phyloP scores from a whole-genome alignment of 2,888 invertebrate genomes.

The Cataglyphis livida region DNA sequence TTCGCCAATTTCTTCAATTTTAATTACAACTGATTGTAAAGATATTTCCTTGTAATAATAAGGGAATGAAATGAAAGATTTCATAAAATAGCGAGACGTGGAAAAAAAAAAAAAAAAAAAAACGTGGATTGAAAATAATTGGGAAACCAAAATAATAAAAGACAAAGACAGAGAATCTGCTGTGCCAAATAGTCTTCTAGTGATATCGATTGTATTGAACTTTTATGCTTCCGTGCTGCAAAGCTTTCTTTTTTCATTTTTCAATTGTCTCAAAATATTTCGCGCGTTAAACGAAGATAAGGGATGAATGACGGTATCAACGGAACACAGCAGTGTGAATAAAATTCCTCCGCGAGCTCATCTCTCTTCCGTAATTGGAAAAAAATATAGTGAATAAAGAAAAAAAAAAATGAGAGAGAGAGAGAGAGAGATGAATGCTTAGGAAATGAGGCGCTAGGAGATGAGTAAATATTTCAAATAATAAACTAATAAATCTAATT shows the following conservation, averaged over 20 bases:
- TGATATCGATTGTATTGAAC: slow-evolving; percentile 46
- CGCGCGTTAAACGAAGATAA: slow-evolving; percentile 43
- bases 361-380: neutral
- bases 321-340: neutral
- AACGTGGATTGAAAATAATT: slow-evolving; percentile 12
- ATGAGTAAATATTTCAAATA: neutral
- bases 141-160: neutral
- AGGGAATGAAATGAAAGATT: neutral
- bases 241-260: neutral
- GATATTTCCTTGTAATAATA: neutral
- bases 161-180: neutral
- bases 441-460: neutral
- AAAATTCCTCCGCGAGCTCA: slow-evolving; percentile 9
- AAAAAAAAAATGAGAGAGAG: neutral
- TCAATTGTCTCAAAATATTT: slow-evolving; percentile 41
- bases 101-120: neutral
- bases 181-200: slow-evolving; percentile 39
- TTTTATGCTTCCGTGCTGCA: neutral
- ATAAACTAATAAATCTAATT: slow-evolving; percentile 41
- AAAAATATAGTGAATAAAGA: neutral
- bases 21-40: neutral
- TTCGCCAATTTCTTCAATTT: neutral
- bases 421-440: neutral
- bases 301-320: neutral
- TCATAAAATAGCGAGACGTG: neutral